These are phyloP conservation scores for Drosophila willistoni DNA, from an alignment of 1,140 invertebrate genomes.

Conservation along the genomic window DNA sequence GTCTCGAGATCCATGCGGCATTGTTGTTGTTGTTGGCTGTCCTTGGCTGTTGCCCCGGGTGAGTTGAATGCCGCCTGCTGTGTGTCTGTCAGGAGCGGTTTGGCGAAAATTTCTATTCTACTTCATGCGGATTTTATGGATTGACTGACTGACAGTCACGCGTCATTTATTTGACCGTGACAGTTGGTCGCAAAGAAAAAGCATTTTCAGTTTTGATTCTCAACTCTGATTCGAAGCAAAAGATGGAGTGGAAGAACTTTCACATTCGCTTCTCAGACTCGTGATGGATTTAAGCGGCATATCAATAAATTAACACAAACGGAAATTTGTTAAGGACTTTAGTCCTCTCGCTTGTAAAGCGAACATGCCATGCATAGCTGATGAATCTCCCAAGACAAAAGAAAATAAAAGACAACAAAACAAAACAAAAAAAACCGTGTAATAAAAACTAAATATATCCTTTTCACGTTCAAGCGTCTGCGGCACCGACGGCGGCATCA, in stretches of 20 bases:
- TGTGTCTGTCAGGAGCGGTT: constrained; percentile 47
- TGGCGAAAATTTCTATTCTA: background rate
- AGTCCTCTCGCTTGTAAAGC: constrained; percentile 40
- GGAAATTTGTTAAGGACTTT: constrained; percentile 54
- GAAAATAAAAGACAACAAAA: constrained; percentile 15
- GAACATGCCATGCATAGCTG: constrained; percentile 72
- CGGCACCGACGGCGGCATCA: constrained; percentile 29
- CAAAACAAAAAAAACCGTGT: constrained; percentile 41
- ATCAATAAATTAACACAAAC: constrained; percentile 24
- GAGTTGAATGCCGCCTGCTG: constrained; percentile 36
- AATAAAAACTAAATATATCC: constrained; percentile 82
- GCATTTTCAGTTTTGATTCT: constrained; percentile 5
- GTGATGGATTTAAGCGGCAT: constrained; percentile 1
- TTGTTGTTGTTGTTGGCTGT: constrained; percentile 16
- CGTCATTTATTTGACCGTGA: constrained; percentile 62
- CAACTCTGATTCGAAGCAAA: background rate
- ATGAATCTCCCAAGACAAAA: constrained; percentile 52
- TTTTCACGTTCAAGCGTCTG: constrained; percentile 68
- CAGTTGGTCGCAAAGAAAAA: constrained; percentile 31
- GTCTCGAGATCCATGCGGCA: constrained; percentile 30
- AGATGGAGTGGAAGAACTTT: background rate
- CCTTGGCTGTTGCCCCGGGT: constrained; percentile 37
- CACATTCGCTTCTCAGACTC: background rate
- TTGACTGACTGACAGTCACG: constrained; percentile 48
- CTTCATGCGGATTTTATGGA: background rate